Percentiles rank a stretch among this genome's conserved stretches.
phyloP scores from a whole-genome alignment of 2,113 vertebrate species.

The Myotis yumanensis region DNA sequence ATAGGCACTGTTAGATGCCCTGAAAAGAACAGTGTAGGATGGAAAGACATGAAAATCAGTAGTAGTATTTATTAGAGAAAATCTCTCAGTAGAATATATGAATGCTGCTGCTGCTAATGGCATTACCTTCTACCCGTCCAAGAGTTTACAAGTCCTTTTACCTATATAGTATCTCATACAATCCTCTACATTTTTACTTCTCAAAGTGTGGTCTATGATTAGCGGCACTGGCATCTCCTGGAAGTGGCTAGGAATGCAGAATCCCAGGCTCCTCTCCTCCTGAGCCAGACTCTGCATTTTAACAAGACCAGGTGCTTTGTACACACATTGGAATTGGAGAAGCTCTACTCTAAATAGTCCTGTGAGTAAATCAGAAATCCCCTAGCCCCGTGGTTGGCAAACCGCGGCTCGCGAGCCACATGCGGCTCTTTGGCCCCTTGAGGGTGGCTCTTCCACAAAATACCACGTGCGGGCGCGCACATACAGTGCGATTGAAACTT shows the following conservation, averaged over 20 bases:
- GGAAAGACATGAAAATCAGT: neutral
- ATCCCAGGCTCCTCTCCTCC: neutral
- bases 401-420: too few species aligned
- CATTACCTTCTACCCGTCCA: neutral
- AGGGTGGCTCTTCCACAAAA: too few species aligned
- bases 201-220: neutral
- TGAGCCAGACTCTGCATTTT: neutral
- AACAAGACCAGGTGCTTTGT: neutral
- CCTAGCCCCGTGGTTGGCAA: neutral
- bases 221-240: neutral
- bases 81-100: neutral
- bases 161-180: neutral
- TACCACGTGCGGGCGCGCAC: too few species aligned
- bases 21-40: neutral
- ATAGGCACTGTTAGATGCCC: neutral
- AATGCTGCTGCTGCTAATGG: neutral
- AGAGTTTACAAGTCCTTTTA: neutral
- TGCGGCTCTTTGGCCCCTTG: too few species aligned
- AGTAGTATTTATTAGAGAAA: neutral
- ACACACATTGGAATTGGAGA: neutral
- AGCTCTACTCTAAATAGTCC: neutral
- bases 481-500: too few species aligned
- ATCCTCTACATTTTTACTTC: neutral
- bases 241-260: neutral
- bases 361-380: neutral